Base-by-base conservation (phyloP, 2,113 vertebrate species). In the Ardeotis arabs region DNA sequence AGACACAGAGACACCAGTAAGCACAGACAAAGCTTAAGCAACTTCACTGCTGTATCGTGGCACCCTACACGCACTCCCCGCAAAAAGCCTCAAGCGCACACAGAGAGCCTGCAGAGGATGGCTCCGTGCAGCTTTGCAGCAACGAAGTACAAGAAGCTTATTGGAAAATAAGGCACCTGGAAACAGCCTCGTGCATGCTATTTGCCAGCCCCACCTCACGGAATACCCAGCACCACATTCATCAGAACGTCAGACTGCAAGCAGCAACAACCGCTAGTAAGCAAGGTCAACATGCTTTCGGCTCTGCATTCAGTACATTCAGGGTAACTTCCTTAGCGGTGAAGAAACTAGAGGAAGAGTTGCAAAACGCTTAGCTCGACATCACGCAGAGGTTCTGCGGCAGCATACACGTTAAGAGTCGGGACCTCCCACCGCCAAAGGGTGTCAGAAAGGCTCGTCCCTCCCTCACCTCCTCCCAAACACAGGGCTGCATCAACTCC, bases 171-270 rank as follows among this genome's bases (percentile, higher is more conserved):
- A 76, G 23, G 20, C 14, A 14, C 0, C 0, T 0, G 27, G 27
- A 83, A 55, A 59, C 59, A 50, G 35, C 28, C 0, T 4, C 6
- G 0, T 29, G 74, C 2, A 0, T 12, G 25, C 50, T 0, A 24
- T 21, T 81, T 93, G 59, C 76, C 60, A 45, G 16, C 8, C 37
- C 50, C 12, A 2, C 15, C 24, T 76, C 59, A 10, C 1, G 4
- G 29, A 80, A 58, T 10, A 77, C 5, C 11, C 83, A n/a, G 49
- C 41, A 55, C 27, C 24, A 18, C 17, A 2, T 37, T 39, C 31
- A 60, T 16, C 37, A 7, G 31, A 75, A 72, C 1, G 2, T 52
- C 58, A 44, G 59, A 52, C 10, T 0, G 0, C 47, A 23, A 88
- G 58, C 49, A 39, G 35, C 72, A 33, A 52, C 24, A 29, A 59